Evolutionary conservation across 2,888 invertebrate species (phyloP), one percentile per base, ranked within the genome.

Genomic region (Hirtodrosophila histrioides): DNA sequence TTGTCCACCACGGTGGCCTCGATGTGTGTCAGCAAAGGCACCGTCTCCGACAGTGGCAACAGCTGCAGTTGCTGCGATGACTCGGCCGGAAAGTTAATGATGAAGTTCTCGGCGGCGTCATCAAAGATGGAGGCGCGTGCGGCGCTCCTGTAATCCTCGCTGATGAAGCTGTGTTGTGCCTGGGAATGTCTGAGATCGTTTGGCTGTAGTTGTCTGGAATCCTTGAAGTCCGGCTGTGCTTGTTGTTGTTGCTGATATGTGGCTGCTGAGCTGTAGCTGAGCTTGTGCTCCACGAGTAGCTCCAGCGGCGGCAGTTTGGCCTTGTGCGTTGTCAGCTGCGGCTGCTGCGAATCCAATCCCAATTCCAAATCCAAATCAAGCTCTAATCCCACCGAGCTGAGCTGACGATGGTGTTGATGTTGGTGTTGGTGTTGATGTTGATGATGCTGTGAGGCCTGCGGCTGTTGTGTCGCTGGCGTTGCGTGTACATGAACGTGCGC

Each of bases 31-130:
- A 91, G 76, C 54, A 91, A 70, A 7, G 91, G 91, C 69, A 90
- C 91, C 4, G 90, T 91, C 68, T 91, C 91, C 9, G 91, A 91
- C 17, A 91, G 71, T 9, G 91, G 91, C 57, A 91, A 56, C 46
- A 75, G 50, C 11, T 77, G 86, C 69, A 75, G 12, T 31, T 78
- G 83, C 71, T 82, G 81, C 24, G 86, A 77, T 45, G 89, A 90
- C 12, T 90, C 90, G 5, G 88, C 88, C 31, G 90, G 90, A 70
- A 90, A 90, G 36, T 90, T 89, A 43, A 90, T 90, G 53, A 89
- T 82, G 36, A 90, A 90, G 61, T 86, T 81, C 74, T 90, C 88
- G n/a, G 90, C 90, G 33, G 89, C 89, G 78, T 90, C 90, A 78
- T 90, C 90, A 62, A 89, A 90, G 10, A 71, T 78, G 41, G 75